A percentile compares a stretch with the other conserved stretches of the same genome.
phyloP scores from a whole-genome alignment of 2,888 invertebrate species.

The Exocentrus adspersus region DNA sequence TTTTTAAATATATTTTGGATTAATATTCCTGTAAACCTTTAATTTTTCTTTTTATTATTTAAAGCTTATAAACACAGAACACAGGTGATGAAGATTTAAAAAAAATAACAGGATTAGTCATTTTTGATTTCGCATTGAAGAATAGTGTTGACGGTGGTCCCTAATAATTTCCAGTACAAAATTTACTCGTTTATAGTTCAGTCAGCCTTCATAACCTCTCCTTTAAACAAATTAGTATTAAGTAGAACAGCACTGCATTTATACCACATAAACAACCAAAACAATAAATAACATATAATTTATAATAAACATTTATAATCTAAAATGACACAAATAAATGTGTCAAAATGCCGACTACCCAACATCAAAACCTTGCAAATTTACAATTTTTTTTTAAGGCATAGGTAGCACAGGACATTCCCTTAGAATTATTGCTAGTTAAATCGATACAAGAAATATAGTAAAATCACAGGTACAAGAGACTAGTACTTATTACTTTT shows the following conservation, averaged over 20 bases:
- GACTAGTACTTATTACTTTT: not conserved
- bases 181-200: not conserved
- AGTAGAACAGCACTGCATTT: not conserved
- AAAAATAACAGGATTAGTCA: too few species aligned
- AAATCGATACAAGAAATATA: not conserved
- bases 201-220: slow-evolving; percentile 1
- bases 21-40: too few species aligned
- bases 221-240: not conserved
- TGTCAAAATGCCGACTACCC: slow-evolving; percentile 6
- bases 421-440: not conserved
- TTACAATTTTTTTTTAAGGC: not conserved
- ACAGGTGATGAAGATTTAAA: too few species aligned
- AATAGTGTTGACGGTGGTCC: not conserved
- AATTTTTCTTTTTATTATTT: too few species aligned
- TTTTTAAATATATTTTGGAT: too few species aligned
- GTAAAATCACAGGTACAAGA: not conserved
- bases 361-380: not conserved
- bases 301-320: not conserved
- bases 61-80: too few species aligned
- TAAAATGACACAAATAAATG: not conserved
- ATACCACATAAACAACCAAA: not conserved
- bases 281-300: not conserved
- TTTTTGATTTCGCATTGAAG: too few species aligned
- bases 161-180: not conserved
- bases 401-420: not conserved